A percentile compares a stretch with the other conserved stretches of the same genome.
Conservation (phyloP, 2,113 vertebrate species). For the Neoarius graeffei region DNA sequence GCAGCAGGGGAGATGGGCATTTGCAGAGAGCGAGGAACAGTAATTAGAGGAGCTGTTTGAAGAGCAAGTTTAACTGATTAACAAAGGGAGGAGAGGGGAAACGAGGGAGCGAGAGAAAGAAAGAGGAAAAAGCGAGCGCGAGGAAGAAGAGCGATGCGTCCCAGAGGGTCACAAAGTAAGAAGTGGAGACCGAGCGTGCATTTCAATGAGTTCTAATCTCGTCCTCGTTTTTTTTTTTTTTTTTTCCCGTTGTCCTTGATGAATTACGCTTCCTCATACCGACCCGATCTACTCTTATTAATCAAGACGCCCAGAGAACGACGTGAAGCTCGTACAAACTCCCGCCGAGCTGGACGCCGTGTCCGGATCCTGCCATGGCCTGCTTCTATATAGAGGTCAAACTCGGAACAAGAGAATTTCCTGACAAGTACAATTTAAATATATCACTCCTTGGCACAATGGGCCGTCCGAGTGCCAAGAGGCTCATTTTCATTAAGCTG, state of each 20-base stretch:
- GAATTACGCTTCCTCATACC: constrained; percentile 50
- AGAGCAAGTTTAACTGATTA: constrained; percentile 85
- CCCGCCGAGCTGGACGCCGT: not conserved
- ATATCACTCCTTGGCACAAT: constrained; percentile 42
- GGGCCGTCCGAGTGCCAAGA: constrained; percentile 48
- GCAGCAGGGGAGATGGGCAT: constrained; percentile 68
- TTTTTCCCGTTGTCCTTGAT: constrained; percentile 37
- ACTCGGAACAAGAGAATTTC: constrained; percentile 38
- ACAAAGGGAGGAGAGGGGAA: constrained; percentile 67
- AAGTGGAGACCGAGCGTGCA: constrained; percentile 68
- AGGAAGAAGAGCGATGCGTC: constrained; percentile 62
- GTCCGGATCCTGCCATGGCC: constrained; percentile 10
- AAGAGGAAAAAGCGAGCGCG: constrained; percentile 55
- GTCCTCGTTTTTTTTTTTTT: constrained; percentile 28
- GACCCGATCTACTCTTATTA: constrained; percentile 39
- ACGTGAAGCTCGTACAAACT: constrained; percentile 2
- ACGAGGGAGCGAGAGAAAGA: constrained; percentile 60
- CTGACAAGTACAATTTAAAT: constrained; percentile 42
- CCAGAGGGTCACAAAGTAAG: constrained; percentile 68
- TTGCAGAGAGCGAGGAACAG: constrained; percentile 72
- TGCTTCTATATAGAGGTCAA: constrained; percentile 43
- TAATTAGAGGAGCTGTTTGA: constrained; percentile 84
- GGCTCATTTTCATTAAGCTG: constrained; percentile 49
- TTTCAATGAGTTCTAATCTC: constrained; percentile 76
- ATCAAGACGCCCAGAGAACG: constrained; percentile 31